Conservation (phyloP, 2,113 vertebrate species). For the Ovibos moschatus region DNA sequence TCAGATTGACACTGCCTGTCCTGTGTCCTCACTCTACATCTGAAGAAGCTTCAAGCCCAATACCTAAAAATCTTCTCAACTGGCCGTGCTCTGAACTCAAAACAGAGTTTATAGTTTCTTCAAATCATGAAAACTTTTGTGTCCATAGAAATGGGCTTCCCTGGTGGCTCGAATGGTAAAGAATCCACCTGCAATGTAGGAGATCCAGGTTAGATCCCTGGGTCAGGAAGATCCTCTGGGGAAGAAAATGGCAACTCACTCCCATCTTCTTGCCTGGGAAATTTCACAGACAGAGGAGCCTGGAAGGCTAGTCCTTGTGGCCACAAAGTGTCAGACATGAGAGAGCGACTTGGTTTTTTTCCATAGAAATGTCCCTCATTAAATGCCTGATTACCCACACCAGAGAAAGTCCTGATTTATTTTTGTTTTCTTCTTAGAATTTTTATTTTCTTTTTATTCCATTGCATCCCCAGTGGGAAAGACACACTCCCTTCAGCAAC, state of each 20-base stretch:
- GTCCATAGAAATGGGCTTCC: not conserved
- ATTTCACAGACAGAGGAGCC: not conserved
- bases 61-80: not conserved
- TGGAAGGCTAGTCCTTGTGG: not conserved
- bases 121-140: not conserved
- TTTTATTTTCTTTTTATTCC: not conserved
- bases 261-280: not conserved
- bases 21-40: not conserved
- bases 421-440: not conserved
- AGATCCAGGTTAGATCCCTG: not conserved
- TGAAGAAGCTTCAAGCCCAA: not conserved
- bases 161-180: not conserved
- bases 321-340: not conserved
- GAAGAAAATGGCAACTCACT: not conserved
- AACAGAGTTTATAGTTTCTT: not conserved
- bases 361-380: not conserved
- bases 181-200: not conserved
- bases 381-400: not conserved
- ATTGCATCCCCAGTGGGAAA: not conserved
- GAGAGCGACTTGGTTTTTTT: not conserved
- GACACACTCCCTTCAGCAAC: not conserved
- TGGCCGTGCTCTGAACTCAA: not conserved
- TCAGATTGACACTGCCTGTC: not conserved
- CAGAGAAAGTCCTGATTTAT: not conserved
- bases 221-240: not conserved